These are phyloP conservation scores for Dasysyrphus albostriatus DNA, from an alignment of 2,888 invertebrate genomes.

Conservation along the genomic window DNA sequence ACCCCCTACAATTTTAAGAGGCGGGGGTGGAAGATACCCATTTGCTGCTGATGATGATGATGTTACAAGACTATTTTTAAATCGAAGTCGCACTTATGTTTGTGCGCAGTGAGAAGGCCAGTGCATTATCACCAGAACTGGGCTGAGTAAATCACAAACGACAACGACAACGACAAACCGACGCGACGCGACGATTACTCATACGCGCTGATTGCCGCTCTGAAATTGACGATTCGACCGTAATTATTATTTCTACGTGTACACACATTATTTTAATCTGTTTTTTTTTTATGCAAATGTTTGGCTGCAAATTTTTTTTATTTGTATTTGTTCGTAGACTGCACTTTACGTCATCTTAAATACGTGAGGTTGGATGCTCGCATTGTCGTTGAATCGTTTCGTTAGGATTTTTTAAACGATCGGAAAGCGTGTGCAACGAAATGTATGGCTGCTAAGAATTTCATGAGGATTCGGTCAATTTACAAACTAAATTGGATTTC, in stretches of 20 bases:
- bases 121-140: slow-evolving; percentile 63
- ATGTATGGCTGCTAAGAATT: slow-evolving; percentile 9
- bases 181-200: slow-evolving; percentile 35
- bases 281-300: slow-evolving; percentile 42
- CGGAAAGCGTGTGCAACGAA: slow-evolving; percentile 30
- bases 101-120: slow-evolving; percentile 43
- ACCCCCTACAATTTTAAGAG: neutral
- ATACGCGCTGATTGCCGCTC: slow-evolving; percentile 68
- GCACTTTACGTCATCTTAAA: slow-evolving; percentile 61
- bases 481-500: slow-evolving; percentile 59
- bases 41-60: slow-evolving; percentile 59
- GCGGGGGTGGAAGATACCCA: neutral
- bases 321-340: neutral
- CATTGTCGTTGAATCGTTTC: slow-evolving; percentile 55
- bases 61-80: slow-evolving; percentile 70
- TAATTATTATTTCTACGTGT: slow-evolving; percentile 67
- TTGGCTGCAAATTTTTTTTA: slow-evolving; percentile 20
- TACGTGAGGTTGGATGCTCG: slow-evolving; percentile 49
- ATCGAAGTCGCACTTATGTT: slow-evolving; percentile 37
- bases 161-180: neutral
- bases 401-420: slow-evolving; percentile 43
- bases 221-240: slow-evolving; percentile 63
- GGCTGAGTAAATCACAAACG: slow-evolving; percentile 71
- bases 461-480: slow-evolving; percentile 58
- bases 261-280: slow-evolving; percentile 48